A percentile compares a stretch with the other conserved stretches of the same genome.
These are phyloP conservation scores for Drosophila melanica DNA, from an alignment of 1,140 invertebrate genomes.

Conservation along the genomic window DNA sequence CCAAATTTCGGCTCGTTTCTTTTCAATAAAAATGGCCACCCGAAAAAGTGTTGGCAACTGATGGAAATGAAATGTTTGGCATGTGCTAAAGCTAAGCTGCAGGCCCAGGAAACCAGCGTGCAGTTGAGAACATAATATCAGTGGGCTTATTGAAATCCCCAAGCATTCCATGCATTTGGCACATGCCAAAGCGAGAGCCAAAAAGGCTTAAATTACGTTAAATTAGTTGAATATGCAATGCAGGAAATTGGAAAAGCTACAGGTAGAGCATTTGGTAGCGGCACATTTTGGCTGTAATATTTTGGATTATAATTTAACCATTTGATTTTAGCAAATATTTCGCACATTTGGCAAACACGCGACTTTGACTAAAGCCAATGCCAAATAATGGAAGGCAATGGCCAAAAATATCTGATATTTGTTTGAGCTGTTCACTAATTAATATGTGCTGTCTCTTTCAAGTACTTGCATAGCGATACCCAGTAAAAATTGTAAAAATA, in stretches of 20 bases:
- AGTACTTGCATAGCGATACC: too few relatives aligned
- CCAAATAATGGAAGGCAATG: conserved; percentile 24
- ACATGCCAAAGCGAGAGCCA: too few relatives aligned
- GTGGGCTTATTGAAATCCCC: conserved; percentile 20
- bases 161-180: conserved; percentile 2
- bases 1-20: conserved; percentile 43
- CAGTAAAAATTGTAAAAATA: too few relatives aligned
- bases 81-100: conserved; percentile 29
- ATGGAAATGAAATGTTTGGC: conserved; percentile 53
- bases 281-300: background rate
- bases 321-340: conserved; percentile 24
- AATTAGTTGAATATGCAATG: too few relatives aligned
- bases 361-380: conserved; percentile 23
- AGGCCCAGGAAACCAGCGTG: conserved; percentile 2
- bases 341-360: conserved; percentile 32
- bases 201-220: too few relatives aligned
- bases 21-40: conserved; percentile 45
- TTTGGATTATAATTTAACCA: background rate
- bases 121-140: conserved; percentile 1
- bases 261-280: conserved; percentile 1
- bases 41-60: conserved; percentile 47
- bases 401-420: conserved; percentile 1
- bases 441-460: background rate
- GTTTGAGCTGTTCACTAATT: background rate
- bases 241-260: too few relatives aligned